Percentiles rank a stretch among this genome's conserved stretches.
Evolutionary conservation across 35 echinoderm and acorn worm genomes (phyloP).

Genomic region (Heliocidaris erythrogramma): DNA sequence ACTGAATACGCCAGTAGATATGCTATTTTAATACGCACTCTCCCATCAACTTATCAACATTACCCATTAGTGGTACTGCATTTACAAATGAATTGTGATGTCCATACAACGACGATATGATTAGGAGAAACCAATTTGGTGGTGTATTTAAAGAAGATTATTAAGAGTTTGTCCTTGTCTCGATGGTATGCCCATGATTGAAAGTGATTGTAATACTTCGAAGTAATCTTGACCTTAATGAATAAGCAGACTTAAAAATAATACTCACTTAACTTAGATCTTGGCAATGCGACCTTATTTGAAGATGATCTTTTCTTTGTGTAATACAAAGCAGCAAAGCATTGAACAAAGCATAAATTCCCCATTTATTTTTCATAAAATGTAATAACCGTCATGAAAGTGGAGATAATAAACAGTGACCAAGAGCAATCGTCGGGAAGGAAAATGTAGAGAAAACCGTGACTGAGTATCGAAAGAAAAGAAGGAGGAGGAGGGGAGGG

Average conservation of each 20-base stretch:
- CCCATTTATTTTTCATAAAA: no score
- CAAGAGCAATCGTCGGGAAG: no score
- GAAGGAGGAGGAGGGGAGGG: no score
- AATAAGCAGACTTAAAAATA: background rate
- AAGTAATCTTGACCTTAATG: background rate
- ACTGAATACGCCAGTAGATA: background rate
- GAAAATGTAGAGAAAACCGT: no score
- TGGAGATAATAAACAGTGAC: no score
- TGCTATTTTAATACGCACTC: background rate
- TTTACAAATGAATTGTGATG: constrained; percentile 5
- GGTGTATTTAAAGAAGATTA: background rate
- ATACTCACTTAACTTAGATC: no score
- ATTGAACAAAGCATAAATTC: no score
- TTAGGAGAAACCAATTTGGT: background rate
- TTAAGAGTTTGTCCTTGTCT: background rate
- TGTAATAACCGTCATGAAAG: no score
- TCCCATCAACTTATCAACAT: background rate
- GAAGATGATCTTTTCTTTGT: no score
- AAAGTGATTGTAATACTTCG: background rate
- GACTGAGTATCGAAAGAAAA: no score
- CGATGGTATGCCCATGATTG: background rate
- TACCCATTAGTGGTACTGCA: background rate
- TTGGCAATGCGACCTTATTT: no score
- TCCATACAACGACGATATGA: background rate
- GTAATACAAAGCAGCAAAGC: no score